Evolutionary conservation across 2,888 invertebrate species (phyloP).

Genomic region (Coecobrya sp.): DNA sequence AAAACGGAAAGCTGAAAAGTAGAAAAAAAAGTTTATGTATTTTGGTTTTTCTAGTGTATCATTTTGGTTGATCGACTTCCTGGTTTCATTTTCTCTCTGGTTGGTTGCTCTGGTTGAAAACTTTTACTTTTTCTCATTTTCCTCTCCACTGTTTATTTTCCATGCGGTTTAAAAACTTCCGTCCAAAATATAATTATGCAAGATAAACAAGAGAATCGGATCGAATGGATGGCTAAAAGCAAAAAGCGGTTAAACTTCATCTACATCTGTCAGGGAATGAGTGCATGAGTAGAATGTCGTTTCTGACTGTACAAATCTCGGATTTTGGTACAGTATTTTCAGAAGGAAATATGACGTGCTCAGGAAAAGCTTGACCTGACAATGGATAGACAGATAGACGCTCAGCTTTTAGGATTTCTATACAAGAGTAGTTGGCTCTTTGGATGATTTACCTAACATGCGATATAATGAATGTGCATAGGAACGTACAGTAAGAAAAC

Average conservation of each 20-base stretch:
- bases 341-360: background rate
- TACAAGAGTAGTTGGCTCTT: background rate
- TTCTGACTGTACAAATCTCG: background rate
- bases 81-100: background rate
- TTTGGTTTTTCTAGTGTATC: background rate
- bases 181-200: constrained; percentile 29
- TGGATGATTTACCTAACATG: background rate
- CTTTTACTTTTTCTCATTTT: background rate
- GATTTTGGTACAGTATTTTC: background rate
- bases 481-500: background rate
- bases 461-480: background rate
- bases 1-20: background rate
- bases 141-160: constrained; percentile 12
- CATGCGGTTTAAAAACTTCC: constrained; percentile 7
- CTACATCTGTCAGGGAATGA: background rate
- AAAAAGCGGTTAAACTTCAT: constrained; percentile 14
- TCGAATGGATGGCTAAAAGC: background rate
- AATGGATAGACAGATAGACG: background rate
- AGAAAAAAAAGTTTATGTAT: too few species aligned
- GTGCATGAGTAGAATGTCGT: background rate
- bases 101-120: background rate
- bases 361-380: background rate
- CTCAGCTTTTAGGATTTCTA: background rate
- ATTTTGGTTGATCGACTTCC: background rate
- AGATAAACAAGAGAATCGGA: constrained; percentile 14